Evolutionary conservation across 2,113 vertebrate species (phyloP), one percentile per base, ranked within the genome.

Genomic region (Toxostoma redivivum): DNA sequence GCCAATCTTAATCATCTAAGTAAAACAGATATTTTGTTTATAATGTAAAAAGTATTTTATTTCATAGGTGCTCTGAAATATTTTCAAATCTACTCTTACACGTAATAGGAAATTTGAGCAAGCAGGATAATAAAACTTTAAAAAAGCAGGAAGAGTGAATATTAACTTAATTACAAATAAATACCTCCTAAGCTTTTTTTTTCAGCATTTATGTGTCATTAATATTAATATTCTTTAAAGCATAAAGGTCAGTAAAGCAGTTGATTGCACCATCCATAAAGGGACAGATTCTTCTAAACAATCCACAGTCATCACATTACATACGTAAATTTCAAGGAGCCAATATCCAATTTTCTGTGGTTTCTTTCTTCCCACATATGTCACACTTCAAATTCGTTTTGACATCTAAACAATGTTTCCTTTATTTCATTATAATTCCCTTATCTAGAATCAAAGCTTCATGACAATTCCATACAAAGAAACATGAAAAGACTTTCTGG

Each of bases 351-450:
- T 97, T 96, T 97, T 97, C 64, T 86, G 58, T 96, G 89, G 57
- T 78, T 93, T 91, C 94, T 89, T 92, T 79, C 78, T 86, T 96
- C 65, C 67, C 71, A 81, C 93, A 61, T 83, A 92, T 86, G 90
- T 97, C 97, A 96, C 80, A 88, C 90, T 95, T 91, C 95, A 97
- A 97, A 98, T 96, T 86, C 57, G 12, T 97, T 97, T 97, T 97
- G 97, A 97, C 96, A 94, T 78, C 94, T 96, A 95, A 94, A 97
- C 81, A 97, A 91, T 95, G 96, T 94, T 97, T 92, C 94, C 38
- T 97, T 97, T 95, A 90, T 95, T 97, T 97, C 94, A 96, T 95
- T 97, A 69, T 58, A 91, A 97, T 92, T 98, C 95, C 94, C 91
- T 97, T 97, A 96, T 96, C 69, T 78, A 65, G 65, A 97, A 90